These are phyloP conservation scores for Cisticola juncidis DNA, from an alignment of 2,113 vertebrate species.

Conservation along the genomic window DNA sequence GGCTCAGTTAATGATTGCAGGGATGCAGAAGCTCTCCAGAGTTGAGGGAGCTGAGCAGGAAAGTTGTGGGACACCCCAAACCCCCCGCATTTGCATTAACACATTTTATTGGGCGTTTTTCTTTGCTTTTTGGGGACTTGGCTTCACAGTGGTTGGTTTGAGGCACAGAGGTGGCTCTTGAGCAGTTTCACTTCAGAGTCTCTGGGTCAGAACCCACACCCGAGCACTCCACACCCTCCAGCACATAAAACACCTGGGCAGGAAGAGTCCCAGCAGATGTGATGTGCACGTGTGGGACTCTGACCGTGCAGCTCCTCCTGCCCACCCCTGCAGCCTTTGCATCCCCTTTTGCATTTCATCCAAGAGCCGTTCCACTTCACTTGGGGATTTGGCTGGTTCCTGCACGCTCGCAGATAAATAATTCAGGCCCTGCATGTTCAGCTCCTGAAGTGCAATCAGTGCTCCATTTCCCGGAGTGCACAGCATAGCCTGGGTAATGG, in stretches of 20 bases:
- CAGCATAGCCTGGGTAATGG: not conserved
- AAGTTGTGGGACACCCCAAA: not conserved
- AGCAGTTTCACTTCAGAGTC: not conserved
- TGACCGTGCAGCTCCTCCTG: not conserved
- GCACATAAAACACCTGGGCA: not conserved
- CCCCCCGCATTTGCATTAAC: not conserved
- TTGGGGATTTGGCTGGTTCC: constrained; percentile 5
- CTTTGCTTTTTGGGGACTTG: not conserved
- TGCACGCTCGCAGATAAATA: constrained; percentile 27
- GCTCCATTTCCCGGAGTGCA: not conserved
- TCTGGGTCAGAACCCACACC: not conserved
- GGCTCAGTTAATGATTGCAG: not conserved
- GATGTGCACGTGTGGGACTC: not conserved
- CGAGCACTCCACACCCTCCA: not conserved
- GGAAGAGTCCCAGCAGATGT: not conserved
- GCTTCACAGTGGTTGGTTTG: not conserved
- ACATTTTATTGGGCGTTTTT: not conserved
- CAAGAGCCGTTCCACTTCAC: not conserved
- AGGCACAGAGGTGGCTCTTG: not conserved
- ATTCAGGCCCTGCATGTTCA: not conserved
- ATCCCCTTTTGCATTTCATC: not conserved
- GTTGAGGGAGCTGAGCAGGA: not conserved
- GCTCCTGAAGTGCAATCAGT: not conserved
- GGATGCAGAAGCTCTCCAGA: fast-evolving
- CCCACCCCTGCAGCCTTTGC: not conserved